Evolutionary conservation across 2,888 invertebrate genomes (phyloP).

Genomic region (Torymus auratus): DNA sequence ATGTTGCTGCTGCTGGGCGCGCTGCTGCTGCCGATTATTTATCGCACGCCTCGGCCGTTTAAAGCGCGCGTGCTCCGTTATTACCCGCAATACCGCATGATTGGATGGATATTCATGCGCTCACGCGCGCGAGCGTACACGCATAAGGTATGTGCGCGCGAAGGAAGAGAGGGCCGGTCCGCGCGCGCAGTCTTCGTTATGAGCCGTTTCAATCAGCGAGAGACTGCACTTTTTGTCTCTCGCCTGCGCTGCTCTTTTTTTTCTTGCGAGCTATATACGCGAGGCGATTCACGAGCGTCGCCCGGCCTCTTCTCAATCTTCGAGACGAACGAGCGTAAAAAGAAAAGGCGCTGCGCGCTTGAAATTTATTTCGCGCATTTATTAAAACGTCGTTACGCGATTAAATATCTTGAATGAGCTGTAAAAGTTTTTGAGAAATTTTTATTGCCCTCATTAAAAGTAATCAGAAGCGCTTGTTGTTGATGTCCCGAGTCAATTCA

Average conservation of each 20-base stretch:
- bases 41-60: constrained; percentile 39
- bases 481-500: constrained; percentile 1
- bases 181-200: neutral
- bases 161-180: neutral
- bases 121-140: neutral
- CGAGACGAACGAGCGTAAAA: too few species aligned
- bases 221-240: constrained; percentile 9
- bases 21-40: constrained; percentile 46
- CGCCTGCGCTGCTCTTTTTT: neutral
- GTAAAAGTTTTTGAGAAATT: constrained; percentile 38
- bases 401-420: constrained; percentile 39
- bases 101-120: constrained; percentile 47
- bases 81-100: constrained; percentile 42
- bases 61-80: constrained; percentile 40
- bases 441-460: constrained; percentile 34
- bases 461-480: constrained; percentile 14
- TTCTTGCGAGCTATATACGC: too few species aligned
- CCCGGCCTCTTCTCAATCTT: too few species aligned
- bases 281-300: too few species aligned
- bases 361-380: constrained; percentile 48
- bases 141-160: neutral
- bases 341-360: neutral
- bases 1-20: constrained; percentile 12
- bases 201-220: constrained; percentile 52
- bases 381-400: constrained; percentile 50